These are phyloP conservation scores for Drosophila mettleri DNA, from an alignment of 2,888 invertebrate genomes.

Conservation along the genomic window DNA sequence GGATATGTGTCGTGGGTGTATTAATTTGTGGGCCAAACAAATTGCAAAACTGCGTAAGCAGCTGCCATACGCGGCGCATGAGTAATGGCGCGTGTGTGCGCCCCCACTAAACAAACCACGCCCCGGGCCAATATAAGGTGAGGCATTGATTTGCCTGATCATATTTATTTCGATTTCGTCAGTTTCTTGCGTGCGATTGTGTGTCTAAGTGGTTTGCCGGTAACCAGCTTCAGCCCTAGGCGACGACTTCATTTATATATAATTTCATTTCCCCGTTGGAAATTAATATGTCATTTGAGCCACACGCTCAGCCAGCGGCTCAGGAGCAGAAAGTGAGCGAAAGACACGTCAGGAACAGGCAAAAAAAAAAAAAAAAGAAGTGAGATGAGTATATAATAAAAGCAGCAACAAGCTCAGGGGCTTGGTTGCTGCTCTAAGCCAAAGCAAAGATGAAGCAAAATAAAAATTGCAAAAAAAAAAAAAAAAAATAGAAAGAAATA, in stretches of 20 bases:
- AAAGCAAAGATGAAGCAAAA: conserved; percentile 51
- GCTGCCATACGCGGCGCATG: conserved; percentile 36
- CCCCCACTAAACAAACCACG: conserved; percentile 34
- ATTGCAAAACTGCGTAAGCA: conserved; percentile 17
- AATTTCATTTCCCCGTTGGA: conserved; percentile 79
- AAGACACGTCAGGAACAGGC: conserved; percentile 33
- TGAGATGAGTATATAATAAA: conserved; percentile 47
- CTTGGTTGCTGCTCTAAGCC: conserved; percentile 20
- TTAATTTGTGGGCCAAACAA: conserved; percentile 42
- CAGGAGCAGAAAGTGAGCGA: conserved; percentile 22
- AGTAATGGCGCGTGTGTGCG: conserved; percentile 52
- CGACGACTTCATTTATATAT: conserved; percentile 76
- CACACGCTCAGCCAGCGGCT: conserved; percentile 43
- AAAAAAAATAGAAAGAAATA: conserved; percentile 15
- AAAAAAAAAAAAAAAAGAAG: conserved; percentile 5
- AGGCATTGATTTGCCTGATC: conserved; percentile 76
- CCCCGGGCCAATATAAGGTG: conserved; percentile 12
- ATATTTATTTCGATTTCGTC: conserved; percentile 68
- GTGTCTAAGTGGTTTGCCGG: conserved; percentile 37
- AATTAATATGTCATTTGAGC: conserved; percentile 80
- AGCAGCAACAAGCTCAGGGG: conserved; percentile 57
- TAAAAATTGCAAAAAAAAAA: conserved; percentile 39
- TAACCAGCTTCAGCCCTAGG: conserved; percentile 48
- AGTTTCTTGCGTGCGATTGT: conserved; percentile 71
- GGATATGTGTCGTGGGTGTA: conserved; percentile 6